These are phyloP conservation scores for Yasuhikotakia modesta DNA, from an alignment of 2,797 vertebrate species.

Conservation along the genomic window DNA sequence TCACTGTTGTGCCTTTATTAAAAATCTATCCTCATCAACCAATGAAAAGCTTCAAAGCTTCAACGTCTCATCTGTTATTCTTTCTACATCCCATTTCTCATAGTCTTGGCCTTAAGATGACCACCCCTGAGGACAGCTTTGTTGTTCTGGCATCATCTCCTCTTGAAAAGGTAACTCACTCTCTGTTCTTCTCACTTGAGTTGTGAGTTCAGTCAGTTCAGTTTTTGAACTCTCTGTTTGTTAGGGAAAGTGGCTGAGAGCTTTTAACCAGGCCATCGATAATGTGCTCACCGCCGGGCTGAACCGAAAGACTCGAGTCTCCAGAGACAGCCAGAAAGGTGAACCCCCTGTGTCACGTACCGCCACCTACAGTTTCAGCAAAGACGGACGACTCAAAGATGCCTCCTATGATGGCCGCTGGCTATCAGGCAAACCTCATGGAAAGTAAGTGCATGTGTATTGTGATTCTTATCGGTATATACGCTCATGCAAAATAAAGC, in stretches of 20 bases:
- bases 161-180: conserved; percentile 86
- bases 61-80: neutral
- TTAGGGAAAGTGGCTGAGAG: conserved; percentile 92
- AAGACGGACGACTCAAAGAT: conserved; percentile 90
- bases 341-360: conserved; percentile 87
- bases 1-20: too few species aligned
- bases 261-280: conserved; percentile 91
- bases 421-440: conserved; percentile 89
- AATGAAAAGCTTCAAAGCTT: neutral
- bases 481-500: neutral
- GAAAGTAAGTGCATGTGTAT: conserved; percentile 78
- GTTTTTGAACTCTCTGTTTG: conserved; percentile 9
- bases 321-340: conserved; percentile 76
- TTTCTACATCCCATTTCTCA: too few species aligned
- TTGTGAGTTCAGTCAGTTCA: neutral
- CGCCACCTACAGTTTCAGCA: conserved; percentile 88
- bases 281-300: conserved; percentile 79
- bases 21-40: neutral
- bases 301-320: conserved; percentile 68
- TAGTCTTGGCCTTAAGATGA: conserved; percentile 86
- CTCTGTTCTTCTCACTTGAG: neutral
- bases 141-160: conserved; percentile 87
- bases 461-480: neutral
- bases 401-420: conserved; percentile 89
- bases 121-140: conserved; percentile 92